phyloP scores from a whole-genome alignment of 92 coral and sea anemone genomes.

The Porites lobata region DNA sequence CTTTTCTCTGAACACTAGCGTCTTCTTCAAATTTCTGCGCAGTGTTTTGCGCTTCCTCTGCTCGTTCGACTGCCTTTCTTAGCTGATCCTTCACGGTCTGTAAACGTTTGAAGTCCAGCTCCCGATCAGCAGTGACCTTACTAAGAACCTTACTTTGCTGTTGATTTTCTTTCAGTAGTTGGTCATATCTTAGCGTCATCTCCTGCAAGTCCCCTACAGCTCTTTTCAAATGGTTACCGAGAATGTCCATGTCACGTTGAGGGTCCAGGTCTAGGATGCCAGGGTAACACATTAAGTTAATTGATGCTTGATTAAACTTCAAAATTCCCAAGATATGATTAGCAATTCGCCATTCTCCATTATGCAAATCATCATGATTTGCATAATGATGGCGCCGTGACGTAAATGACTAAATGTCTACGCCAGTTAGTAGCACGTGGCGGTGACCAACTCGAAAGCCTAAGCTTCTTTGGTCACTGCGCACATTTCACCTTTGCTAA shows the following conservation, averaged over 20 bases:
- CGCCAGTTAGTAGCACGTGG: too few relatives aligned
- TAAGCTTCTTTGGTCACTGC: too few relatives aligned
- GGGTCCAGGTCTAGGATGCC: conserved; percentile 4
- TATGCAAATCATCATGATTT: too few relatives aligned
- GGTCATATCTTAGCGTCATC: conserved; percentile 70
- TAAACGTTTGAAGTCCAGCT: conserved; percentile 56
- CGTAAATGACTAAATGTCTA: too few relatives aligned
- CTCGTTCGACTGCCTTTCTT: conserved; percentile 49
- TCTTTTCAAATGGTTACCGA: conserved; percentile 80
- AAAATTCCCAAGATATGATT: too few relatives aligned
- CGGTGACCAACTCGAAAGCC: too few relatives aligned
- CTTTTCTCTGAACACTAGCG: conserved; percentile 62
- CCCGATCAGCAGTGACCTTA: conserved; percentile 66
- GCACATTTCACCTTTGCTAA: too few relatives aligned
- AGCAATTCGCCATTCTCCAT: too few relatives aligned
- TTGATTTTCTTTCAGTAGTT: conserved; percentile 70
- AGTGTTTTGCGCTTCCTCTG: conserved; percentile 56
- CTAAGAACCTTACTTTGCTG: conserved; percentile 58
- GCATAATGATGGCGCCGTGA: too few relatives aligned
- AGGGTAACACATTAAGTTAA: background rate
- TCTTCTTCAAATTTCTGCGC: conserved; percentile 64
- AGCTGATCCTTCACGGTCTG: conserved; percentile 65
- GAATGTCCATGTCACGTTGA: conserved; percentile 68
- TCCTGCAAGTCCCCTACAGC: conserved; percentile 82
- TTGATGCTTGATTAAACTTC: too few relatives aligned